These are phyloP conservation scores for Alcis repandata DNA, from an alignment of 2,888 invertebrate species.

Conservation along the genomic window DNA sequence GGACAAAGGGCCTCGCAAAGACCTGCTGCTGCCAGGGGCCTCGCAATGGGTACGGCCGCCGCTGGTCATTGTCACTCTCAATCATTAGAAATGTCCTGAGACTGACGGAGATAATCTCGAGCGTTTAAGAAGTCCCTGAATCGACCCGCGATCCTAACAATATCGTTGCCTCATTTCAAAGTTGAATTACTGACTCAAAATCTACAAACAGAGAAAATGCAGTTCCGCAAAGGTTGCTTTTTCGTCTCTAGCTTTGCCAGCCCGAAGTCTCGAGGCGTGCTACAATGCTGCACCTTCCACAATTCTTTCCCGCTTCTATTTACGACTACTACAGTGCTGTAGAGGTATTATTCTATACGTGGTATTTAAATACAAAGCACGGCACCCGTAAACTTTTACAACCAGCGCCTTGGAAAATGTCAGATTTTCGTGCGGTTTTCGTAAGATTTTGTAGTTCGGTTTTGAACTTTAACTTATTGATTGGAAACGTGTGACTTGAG, in stretches of 20 bases:
- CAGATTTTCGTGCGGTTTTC: background rate
- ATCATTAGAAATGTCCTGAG: too few species aligned
- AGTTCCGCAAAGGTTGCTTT: background rate
- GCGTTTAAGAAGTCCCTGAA: too few species aligned
- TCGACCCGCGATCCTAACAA: too few species aligned
- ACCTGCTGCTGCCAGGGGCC: too few species aligned
- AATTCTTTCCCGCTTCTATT: constrained; percentile 40
- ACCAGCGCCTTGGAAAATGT: constrained; percentile 18
- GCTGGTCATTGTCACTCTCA: too few species aligned
- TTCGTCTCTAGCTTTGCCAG: constrained; percentile 8
- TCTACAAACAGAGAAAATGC: background rate
- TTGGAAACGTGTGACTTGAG: too few species aligned
- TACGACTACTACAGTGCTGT: constrained; percentile 27
- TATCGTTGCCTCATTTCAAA: too few species aligned
- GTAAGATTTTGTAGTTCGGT: background rate
- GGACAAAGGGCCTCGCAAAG: too few species aligned
- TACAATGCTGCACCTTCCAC: constrained; percentile 38
- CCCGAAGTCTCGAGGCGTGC: constrained; percentile 31
- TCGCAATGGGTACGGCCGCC: too few species aligned
- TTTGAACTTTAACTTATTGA: too few species aligned
- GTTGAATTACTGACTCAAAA: background rate
- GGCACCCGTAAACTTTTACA: constrained; percentile 23
- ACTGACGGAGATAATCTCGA: too few species aligned
- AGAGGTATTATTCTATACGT: constrained; percentile 17
- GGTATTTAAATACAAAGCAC: constrained; percentile 34